phyloP scores from a whole-genome alignment of 1,140 invertebrate species.

The Acromyrmex echinatior region DNA sequence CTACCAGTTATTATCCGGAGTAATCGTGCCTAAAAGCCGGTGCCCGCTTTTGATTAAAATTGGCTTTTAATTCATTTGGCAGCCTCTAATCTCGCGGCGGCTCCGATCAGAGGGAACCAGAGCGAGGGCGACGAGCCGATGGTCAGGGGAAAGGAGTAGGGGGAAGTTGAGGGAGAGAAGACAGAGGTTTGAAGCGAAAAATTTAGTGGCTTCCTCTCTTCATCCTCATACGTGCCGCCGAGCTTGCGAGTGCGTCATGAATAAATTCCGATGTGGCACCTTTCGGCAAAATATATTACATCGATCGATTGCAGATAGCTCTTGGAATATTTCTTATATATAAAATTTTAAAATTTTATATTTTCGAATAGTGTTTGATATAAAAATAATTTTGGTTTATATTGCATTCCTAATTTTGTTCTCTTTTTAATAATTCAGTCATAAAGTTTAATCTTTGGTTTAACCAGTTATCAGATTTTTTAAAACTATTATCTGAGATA shows the following conservation, averaged over 20 bases:
- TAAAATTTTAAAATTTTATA: conserved; percentile 2
- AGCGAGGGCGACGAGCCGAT: conserved; percentile 42
- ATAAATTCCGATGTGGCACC: conserved; percentile 66
- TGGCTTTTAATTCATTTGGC: conserved; percentile 86
- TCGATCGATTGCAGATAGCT: conserved; percentile 36
- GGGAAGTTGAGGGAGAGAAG: conserved; percentile 64
- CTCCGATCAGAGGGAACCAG: conserved; percentile 74
- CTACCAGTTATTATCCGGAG: conserved; percentile 85
- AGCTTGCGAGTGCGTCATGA: conserved; percentile 63
- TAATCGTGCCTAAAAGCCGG: conserved; percentile 86
- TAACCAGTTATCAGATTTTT: too few species aligned
- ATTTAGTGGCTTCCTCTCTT: conserved; percentile 68
- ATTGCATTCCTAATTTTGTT: neutral
- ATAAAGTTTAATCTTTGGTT: neutral
- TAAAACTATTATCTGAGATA: too few species aligned
- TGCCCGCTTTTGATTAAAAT: conserved; percentile 86
- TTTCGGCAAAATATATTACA: conserved; percentile 49
- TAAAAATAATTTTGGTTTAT: neutral
- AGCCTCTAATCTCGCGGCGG: conserved; percentile 84
- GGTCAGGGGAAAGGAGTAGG: conserved; percentile 1
- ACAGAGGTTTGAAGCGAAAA: conserved; percentile 70
- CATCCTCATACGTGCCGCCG: conserved; percentile 37
- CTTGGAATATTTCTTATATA: conserved; percentile 25
- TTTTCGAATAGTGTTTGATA: neutral
- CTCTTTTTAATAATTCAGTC: neutral